Evolutionary conservation across 2,113 vertebrate genomes (phyloP).

Genomic region (Lanius collurio): DNA sequence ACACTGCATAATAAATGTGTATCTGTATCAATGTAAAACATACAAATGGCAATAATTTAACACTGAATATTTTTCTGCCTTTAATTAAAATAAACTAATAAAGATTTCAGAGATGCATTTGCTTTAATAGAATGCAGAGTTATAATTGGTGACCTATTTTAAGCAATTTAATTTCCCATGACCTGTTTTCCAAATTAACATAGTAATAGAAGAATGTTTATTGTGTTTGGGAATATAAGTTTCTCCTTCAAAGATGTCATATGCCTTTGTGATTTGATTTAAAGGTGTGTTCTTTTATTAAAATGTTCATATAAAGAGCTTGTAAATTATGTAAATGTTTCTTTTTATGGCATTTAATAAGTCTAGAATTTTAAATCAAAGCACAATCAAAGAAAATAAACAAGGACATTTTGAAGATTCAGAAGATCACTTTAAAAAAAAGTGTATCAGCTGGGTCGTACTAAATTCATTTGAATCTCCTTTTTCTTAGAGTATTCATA

Average conservation of each 20-base stretch:
- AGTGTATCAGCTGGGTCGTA: not conserved
- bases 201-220: conserved; percentile 65
- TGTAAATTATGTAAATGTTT: conserved; percentile 34
- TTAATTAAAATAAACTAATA: conserved; percentile 75
- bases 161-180: conserved; percentile 81
- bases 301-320: conserved; percentile 36
- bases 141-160: conserved; percentile 80
- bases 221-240: conserved; percentile 62
- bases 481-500: not conserved
- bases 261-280: conserved; percentile 54
- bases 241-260: conserved; percentile 59
- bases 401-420: conserved; percentile 31
- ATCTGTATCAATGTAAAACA: conserved; percentile 2
- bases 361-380: conserved; percentile 66
- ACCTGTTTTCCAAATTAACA: conserved; percentile 80
- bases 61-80: conserved; percentile 62
- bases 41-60: conserved; percentile 50
- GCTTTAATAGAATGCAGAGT: conserved; percentile 73
- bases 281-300: conserved; percentile 54
- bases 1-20: conserved; percentile 7
- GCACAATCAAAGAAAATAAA: conserved; percentile 60
- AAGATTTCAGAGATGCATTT: conserved; percentile 70
- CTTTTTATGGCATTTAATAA: conserved; percentile 56
- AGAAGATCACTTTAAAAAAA: conserved; percentile 9
- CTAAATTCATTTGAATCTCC: not conserved